Evolutionary conservation across 1,140 invertebrate genomes (phyloP).

Genomic region (Drepana arcuata): DNA sequence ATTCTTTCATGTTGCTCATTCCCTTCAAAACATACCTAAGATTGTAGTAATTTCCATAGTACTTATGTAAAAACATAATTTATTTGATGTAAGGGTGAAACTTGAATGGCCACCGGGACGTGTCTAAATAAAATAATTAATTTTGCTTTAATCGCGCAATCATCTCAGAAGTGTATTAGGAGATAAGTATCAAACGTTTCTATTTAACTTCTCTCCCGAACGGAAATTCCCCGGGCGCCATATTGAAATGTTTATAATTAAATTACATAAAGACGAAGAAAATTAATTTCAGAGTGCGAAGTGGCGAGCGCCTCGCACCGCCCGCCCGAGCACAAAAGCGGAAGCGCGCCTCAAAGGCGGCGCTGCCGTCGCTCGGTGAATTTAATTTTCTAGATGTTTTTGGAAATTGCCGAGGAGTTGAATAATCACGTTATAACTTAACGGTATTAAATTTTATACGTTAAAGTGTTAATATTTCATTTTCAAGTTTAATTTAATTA

Average conservation of each 20-base stretch:
- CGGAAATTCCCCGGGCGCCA: slow-evolving; percentile 64
- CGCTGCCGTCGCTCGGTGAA: slow-evolving; percentile 45
- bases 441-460: slow-evolving; percentile 72
- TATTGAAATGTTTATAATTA: slow-evolving; percentile 73
- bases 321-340: slow-evolving; percentile 43
- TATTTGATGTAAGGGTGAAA: no score
- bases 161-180: slow-evolving; percentile 62
- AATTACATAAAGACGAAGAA: slow-evolving; percentile 72
- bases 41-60: no score
- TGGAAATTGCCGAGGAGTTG: slow-evolving; percentile 64
- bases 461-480: slow-evolving; percentile 74
- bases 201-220: slow-evolving; percentile 63
- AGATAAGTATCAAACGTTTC: slow-evolving; percentile 71
- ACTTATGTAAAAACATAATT: no score
- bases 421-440: slow-evolving; percentile 71
- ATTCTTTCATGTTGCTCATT: no score
- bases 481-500: slow-evolving; percentile 74
- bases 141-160: slow-evolving; percentile 53
- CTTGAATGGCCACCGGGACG: no score
- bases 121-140: slow-evolving; percentile 55
- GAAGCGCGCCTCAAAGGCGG: slow-evolving; percentile 49
- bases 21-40: no score
- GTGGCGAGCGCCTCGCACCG: slow-evolving; percentile 41
- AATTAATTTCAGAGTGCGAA: slow-evolving; percentile 69
- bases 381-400: slow-evolving; percentile 69